Conservation (phyloP, 2,797 vertebrate species). For the Rallus crepitans region DNA sequence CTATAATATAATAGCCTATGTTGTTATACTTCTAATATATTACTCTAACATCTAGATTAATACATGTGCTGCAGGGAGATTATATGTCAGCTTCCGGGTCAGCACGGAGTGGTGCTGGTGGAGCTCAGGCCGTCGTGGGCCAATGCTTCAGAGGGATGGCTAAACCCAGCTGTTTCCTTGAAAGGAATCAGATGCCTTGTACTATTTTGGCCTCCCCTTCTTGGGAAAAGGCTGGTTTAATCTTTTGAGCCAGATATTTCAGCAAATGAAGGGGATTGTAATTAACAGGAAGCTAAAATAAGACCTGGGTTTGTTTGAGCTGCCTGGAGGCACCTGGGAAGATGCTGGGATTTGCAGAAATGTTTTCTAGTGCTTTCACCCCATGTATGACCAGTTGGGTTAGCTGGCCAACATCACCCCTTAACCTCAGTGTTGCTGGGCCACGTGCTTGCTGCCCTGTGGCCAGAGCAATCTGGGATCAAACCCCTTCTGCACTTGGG, state of each 20-base stretch:
- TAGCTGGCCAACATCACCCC: background rate
- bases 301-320: background rate
- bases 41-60: background rate
- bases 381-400: fast-evolving
- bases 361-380: background rate
- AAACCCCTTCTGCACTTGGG: background rate
- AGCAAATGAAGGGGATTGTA: background rate
- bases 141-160: fast-evolving
- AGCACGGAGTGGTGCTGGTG: fast-evolving
- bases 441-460: background rate
- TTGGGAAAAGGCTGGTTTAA: background rate
- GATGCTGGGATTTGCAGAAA: background rate
- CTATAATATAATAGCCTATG: background rate
- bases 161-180: background rate
- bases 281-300: background rate
- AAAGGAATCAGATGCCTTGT: background rate
- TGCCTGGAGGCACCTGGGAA: background rate
- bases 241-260: background rate
- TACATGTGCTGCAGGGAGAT: background rate
- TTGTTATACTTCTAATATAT: background rate
- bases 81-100: background rate
- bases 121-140: fast-evolving
- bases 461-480: background rate
- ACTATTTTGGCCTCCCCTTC: background rate
- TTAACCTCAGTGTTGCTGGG: too few species aligned